phyloP scores from a whole-genome alignment of 2,797 vertebrate genomes.

The Ciconia nigra region DNA sequence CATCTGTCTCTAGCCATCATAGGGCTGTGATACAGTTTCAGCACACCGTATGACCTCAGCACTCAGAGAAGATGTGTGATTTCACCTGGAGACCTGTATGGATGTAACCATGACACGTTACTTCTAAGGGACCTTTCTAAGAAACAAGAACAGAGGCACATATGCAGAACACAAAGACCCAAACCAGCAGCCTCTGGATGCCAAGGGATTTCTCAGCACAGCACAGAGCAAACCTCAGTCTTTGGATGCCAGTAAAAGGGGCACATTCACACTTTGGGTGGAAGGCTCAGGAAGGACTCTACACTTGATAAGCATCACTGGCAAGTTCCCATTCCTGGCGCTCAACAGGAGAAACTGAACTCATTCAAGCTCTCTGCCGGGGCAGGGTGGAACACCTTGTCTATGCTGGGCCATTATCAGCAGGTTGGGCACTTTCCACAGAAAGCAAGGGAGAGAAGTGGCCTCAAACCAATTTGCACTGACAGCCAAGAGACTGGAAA shows the following conservation, averaged over 20 bases:
- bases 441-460: background rate
- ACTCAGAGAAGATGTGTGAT: rapidly evolving
- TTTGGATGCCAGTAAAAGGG: background rate
- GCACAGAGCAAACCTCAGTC: background rate
- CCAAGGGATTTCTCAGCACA: background rate
- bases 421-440: background rate
- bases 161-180: background rate
- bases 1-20: background rate
- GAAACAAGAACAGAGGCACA: background rate
- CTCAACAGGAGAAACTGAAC: background rate
- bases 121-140: background rate
- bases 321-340: background rate
- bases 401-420: background rate
- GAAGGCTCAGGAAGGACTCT: background rate
- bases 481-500: background rate
- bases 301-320: background rate
- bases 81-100: background rate
- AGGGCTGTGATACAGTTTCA: background rate
- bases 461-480: background rate
- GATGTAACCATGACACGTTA: background rate
- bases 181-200: background rate
- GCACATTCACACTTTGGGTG: background rate
- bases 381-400: background rate
- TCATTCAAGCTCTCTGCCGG: background rate
- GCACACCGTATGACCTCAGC: background rate